Evolutionary conservation across 1,140 invertebrate species (phyloP), one percentile per base, ranked within the genome.

Genomic region (Rhagoletis pomonella): DNA sequence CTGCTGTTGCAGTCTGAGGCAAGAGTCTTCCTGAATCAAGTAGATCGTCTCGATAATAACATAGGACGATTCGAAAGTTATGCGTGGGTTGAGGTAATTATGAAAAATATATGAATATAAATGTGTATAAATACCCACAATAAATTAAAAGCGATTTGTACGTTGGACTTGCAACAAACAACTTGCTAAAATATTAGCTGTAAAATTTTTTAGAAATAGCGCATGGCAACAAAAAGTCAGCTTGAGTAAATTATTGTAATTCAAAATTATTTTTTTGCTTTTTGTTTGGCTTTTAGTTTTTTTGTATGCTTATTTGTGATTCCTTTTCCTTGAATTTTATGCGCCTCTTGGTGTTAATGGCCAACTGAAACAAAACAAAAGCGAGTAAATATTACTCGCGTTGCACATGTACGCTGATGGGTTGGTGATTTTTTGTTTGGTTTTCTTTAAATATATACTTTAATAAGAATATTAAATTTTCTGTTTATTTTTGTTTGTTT

Each of bases 121-220:
- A 50, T 77, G 47, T 55, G 73, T 81, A 12, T 50, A 47, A 81
- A 81, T 55, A 81, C 73, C 73, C 73, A 55, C 47, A 81, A 81
- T 81, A 81, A 81, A 29, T 81, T 50, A 81, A 81, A 81, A 55
- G 73, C 73, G 47, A 81, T 81, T 81, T 81, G 73, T 81, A 81
- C 73, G 73, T 81, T 81, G 44, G 73, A 81, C 73, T 81, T 81
- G 73, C 73, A 50, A 81, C 44, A 81, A 81, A 81, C 73, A 81
- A 81, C 73, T 81, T 55, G 47, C 47, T 81, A 58, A 81, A 81
- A 55, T 29, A 81, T 55, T 55, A 81, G 73, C 44, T 81, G n/a
- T 81, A 58, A 81, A 50, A 55, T 19, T 55, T 47, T 77, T 14
- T 55, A 47, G 47, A 81, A 50, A n/a, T 81, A 81, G 55, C 47